phyloP scores from a whole-genome alignment of 2,113 vertebrate genomes.

The Synodontis membranacea region DNA sequence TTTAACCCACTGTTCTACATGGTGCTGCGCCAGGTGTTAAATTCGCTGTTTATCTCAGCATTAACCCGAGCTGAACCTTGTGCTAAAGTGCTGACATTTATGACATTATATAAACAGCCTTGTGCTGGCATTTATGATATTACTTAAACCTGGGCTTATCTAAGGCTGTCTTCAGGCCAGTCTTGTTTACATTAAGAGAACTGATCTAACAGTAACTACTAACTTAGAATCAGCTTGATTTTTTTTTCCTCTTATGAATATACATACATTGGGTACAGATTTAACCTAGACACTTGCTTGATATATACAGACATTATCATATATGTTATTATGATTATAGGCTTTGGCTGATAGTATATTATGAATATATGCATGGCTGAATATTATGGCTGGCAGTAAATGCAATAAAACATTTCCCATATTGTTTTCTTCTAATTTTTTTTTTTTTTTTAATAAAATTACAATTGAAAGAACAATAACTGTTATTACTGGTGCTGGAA shows the following conservation, averaged over 20 bases:
- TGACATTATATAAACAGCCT: neutral
- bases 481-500: neutral
- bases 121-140: neutral
- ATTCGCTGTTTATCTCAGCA: neutral
- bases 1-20: neutral
- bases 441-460: no score
- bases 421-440: neutral
- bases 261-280: neutral
- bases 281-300: neutral
- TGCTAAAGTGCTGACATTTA: neutral
- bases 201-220: neutral
- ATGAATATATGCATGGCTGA: no score
- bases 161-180: neutral
- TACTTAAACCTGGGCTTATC: neutral
- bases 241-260: neutral
- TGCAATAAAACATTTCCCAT: neutral
- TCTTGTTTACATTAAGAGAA: neutral
- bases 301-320: neutral
- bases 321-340: neutral
- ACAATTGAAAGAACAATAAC: neutral
- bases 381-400: neutral
- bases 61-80: neutral
- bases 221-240: neutral
- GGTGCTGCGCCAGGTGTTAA: neutral
- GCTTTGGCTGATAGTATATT: neutral